Percentiles rank a stretch among this genome's conserved stretches.
phyloP scores from a whole-genome alignment of 2,888 invertebrate species.

The Andrena trimmerana region DNA sequence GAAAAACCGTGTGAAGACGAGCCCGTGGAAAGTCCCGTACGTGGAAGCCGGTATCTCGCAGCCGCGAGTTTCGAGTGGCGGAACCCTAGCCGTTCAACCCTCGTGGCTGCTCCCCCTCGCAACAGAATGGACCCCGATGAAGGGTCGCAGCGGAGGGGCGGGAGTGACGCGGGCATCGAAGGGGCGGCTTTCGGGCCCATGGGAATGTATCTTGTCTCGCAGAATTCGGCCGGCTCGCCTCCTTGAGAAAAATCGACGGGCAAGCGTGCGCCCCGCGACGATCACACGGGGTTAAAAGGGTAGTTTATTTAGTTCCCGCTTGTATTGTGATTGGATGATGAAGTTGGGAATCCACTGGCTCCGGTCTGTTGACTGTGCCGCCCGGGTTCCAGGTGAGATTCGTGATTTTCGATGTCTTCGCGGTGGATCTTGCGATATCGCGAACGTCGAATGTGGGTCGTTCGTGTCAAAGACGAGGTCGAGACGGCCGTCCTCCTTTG shows the following conservation, averaged over 20 bases:
- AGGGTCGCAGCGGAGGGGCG: background rate
- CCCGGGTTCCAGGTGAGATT: background rate
- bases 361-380: too few relatives aligned
- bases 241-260: conserved; percentile 21
- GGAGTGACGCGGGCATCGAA: background rate
- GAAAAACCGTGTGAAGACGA: conserved; percentile 68
- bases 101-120: conserved; percentile 35
- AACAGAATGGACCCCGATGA: conserved; percentile 46
- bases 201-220: conserved; percentile 65
- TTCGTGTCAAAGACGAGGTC: conserved; percentile 57
- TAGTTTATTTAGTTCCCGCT: conserved; percentile 2
- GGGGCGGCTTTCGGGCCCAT: conserved; percentile 47
- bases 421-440: conserved; percentile 12
- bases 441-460: conserved; percentile 52
- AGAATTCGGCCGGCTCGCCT: conserved; percentile 28
- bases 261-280: conserved; percentile 18
- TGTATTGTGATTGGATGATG: background rate
- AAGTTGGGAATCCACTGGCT: background rate
- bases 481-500: conserved; percentile 46
- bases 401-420: background rate
- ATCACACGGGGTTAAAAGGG: conserved; percentile 20
- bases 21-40: conserved; percentile 65
- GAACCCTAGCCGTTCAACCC: conserved; percentile 53
- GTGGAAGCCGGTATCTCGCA: conserved; percentile 57
- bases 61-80: conserved; percentile 47